Evolutionary conservation across 2,888 invertebrate species (phyloP), one percentile per base, ranked within the genome.

Genomic region (Polydrusus tereticollis): DNA sequence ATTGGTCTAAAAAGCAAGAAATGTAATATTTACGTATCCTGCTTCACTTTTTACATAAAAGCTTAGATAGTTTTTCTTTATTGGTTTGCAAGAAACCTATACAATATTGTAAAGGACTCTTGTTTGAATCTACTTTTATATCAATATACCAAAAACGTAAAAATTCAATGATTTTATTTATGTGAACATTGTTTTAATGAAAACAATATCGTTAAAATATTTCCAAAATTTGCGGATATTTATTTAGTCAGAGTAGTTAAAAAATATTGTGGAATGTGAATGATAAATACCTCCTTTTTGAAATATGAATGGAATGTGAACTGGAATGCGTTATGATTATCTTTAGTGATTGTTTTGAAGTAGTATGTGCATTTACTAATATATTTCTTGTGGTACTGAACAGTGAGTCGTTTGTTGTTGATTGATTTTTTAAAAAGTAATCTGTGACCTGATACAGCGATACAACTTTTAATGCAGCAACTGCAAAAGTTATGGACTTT

Each of bases 381-480:
- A 45, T 43, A 43, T 18, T 10, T 18, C 12, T 45, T 45, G 45
- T 45, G 45, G 10, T 45, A 18, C 20, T 20, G 20, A 45, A 20
- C 10, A 10, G 0, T 1, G 1, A 20, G 20, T 8, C 18, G 2
- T 6, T 20, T 7, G 45, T 20, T 5, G 4, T 20, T 20, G 20
- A 10, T 20, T 45, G 10, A 10, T 18, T 33, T 12, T 5, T 16
- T 16, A 58, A 55, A 58, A 69, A 43, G 69, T 69, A 69, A 69
- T 69, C 69, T 69, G 69, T 69, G 69, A 63, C 63, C 69, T 69
- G 69, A 69, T 55, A 43, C 41, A 62, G 12, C 43, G n/a, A 43
- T 23, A 5, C 6, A 29, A 47, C 7, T 38, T 14, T 10, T 8
- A n/a, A 12, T 33, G 12, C 16, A 2, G 36, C n/a, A n/a, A n/a